Evolutionary conservation across 2,797 vertebrate genomes (phyloP).

Genomic region (Rhabdomys pumilio): DNA sequence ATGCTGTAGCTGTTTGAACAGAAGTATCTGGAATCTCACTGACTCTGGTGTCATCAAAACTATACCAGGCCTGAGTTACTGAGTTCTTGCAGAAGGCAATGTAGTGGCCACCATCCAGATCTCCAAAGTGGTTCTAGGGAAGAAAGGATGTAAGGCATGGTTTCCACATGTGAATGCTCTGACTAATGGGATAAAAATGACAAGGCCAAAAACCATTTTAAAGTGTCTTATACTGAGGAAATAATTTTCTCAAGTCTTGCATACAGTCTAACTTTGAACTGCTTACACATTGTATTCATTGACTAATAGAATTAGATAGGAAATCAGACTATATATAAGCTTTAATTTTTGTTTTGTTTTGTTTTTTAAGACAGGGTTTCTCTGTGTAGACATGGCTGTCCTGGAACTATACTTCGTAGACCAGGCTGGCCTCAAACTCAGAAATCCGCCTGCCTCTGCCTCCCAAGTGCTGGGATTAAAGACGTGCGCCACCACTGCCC

Average conservation of each 20-base stretch:
- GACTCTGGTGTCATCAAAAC: conserved; percentile 91
- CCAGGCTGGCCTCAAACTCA: too few species aligned
- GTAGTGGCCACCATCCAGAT: conserved; percentile 94
- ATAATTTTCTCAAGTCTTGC: conserved; percentile 22
- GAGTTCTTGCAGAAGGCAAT: conserved; percentile 93
- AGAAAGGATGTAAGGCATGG: conserved; percentile 49
- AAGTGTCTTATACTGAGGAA: conserved; percentile 21
- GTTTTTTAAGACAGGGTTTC: too few species aligned
- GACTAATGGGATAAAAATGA: neutral
- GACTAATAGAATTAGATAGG: neutral
- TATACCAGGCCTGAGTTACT: conserved; percentile 90
- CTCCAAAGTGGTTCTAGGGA: conserved; percentile 93
- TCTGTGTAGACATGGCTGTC: too few species aligned
- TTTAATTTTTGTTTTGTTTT: too few species aligned
- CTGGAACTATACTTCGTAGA: too few species aligned
- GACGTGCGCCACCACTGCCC: too few species aligned
- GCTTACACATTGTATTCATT: neutral
- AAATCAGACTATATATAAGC: neutral
- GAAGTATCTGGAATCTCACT: conserved; percentile 88
- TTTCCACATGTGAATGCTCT: neutral
- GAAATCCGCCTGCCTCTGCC: too few species aligned
- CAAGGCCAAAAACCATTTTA: neutral
- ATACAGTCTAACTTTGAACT: neutral
- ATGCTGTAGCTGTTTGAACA: conserved; percentile 91
- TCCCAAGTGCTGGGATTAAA: too few species aligned